A percentile compares a stretch with the other conserved stretches of the same genome.
These are phyloP conservation scores for Petrophora chlorosata DNA, from an alignment of 2,888 invertebrate species.

Conservation along the genomic window DNA sequence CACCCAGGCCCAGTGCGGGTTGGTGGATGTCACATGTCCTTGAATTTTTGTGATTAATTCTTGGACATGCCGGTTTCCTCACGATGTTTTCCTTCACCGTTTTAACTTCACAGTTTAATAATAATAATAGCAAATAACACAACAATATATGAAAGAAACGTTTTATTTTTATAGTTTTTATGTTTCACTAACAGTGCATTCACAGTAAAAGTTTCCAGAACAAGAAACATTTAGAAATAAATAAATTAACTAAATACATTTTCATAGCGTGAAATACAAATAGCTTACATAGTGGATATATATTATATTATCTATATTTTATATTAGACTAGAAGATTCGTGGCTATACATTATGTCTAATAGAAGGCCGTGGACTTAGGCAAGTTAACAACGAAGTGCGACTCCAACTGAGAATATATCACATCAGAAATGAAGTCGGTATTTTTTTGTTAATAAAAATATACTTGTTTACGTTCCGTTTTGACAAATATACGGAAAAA, in stretches of 20 bases:
- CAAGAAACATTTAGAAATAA: conserved; percentile 54
- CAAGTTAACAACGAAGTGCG: conserved; percentile 38
- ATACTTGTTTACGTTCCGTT: neutral
- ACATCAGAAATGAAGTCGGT: neutral
- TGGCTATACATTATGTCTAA: conserved; percentile 49
- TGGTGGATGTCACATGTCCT: too few species aligned
- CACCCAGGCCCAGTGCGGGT: too few species aligned
- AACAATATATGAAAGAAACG: conserved; percentile 70
- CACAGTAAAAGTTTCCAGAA: conserved; percentile 65
- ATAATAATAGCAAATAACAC: conserved; percentile 44
- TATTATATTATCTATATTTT: conserved; percentile 26
- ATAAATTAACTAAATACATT: conserved; percentile 41
- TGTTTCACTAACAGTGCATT: conserved; percentile 75
- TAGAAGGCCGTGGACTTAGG: conserved; percentile 75
- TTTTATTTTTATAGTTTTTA: conserved; percentile 70
- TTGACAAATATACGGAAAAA: too few species aligned
- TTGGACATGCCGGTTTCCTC: too few species aligned
- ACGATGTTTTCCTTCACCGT: too few species aligned
- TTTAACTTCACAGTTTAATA: too few species aligned
- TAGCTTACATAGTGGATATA: conserved; percentile 52
- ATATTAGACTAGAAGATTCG: conserved; percentile 54
- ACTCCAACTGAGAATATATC: conserved; percentile 3
- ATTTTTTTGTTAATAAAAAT: neutral
- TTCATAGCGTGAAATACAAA: conserved; percentile 68
- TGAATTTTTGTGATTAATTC: too few species aligned